Conservation (phyloP, 2,888 invertebrate species). For the Noctua janthe region DNA sequence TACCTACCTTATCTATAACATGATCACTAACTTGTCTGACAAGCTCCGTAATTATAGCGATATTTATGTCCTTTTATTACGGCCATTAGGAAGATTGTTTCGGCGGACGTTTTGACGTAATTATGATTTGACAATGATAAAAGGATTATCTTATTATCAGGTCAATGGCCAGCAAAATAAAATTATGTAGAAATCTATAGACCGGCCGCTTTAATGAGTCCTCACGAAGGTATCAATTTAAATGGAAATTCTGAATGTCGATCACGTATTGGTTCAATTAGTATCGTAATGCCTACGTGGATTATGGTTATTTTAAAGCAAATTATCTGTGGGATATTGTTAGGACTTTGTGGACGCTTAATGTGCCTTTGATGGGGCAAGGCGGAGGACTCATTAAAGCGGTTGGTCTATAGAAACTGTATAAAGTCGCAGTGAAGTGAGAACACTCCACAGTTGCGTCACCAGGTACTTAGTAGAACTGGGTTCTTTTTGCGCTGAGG, state of each 20-base stretch:
- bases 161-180: neutral
- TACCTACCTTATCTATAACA: neutral
- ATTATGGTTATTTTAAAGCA: too few relatives aligned
- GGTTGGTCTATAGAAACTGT: neutral
- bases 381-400: too few relatives aligned
- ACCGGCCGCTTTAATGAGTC: too few relatives aligned
- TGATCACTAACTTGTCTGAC: neutral
- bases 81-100: neutral
- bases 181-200: neutral
- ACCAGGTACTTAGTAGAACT: neutral
- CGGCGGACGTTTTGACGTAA: neutral
- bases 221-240: too few relatives aligned
- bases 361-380: too few relatives aligned
- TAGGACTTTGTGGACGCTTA: too few relatives aligned
- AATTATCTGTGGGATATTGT: too few relatives aligned
- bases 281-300: too few relatives aligned
- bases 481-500: neutral
- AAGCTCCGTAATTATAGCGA: constrained; percentile 10
- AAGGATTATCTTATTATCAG: neutral
- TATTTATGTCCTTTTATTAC: constrained; percentile 22
- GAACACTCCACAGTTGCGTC: neutral
- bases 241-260: too few relatives aligned
- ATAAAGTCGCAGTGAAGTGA: neutral
- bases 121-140: constrained; percentile 16
- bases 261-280: too few relatives aligned